These are phyloP conservation scores for Heliconius hortense DNA, from an alignment of 2,888 invertebrate species.

Conservation along the genomic window DNA sequence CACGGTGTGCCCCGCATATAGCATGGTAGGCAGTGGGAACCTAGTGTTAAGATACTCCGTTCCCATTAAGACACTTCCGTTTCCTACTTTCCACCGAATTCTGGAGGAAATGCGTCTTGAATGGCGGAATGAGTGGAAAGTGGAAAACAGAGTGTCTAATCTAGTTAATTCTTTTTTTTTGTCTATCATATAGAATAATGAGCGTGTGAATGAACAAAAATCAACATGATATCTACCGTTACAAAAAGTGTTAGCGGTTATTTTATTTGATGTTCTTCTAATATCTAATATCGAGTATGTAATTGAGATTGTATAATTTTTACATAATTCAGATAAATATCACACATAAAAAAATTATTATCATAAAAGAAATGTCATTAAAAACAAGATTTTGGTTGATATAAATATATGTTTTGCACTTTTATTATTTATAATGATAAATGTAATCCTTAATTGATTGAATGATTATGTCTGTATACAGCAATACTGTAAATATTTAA, in stretches of 20 bases:
- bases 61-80: too few species aligned
- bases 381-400: not conserved
- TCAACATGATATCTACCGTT: not conserved
- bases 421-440: not conserved
- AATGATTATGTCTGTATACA: not conserved
- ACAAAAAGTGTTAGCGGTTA: not conserved
- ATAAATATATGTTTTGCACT: not conserved
- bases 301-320: conserved; percentile 2
- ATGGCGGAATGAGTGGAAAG: too few species aligned
- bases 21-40: too few species aligned
- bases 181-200: not conserved
- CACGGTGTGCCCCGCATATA: too few species aligned
- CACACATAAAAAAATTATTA: not conserved
- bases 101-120: too few species aligned
- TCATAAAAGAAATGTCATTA: not conserved
- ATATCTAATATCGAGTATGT: not conserved
- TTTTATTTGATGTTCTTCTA: not conserved
- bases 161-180: not conserved
- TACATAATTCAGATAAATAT: conserved; percentile 2
- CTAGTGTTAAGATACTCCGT: too few species aligned
- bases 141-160: too few species aligned
- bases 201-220: not conserved
- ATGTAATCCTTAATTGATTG: not conserved
- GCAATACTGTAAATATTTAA: not conserved
- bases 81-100: too few species aligned